A percentile compares a stretch with the other conserved stretches of the same genome.
phyloP scores from a whole-genome alignment of 2,113 vertebrate species.

The Serinus canaria region DNA sequence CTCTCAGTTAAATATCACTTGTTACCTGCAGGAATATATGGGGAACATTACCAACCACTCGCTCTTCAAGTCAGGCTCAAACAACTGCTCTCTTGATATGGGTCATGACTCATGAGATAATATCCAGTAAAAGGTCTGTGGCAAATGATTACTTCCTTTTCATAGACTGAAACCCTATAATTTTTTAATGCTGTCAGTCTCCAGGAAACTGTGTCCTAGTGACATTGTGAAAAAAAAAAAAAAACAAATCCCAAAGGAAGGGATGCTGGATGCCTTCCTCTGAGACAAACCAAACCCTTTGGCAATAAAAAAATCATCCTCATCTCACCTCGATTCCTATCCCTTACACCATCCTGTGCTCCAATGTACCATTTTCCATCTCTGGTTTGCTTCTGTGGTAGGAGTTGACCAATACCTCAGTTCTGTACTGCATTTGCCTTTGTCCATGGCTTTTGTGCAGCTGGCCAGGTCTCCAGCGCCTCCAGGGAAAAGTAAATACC shows the following conservation, averaged over 20 bases:
- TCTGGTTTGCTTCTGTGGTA: neutral
- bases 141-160: constrained; percentile 47
- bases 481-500: neutral
- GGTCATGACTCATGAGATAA: constrained; percentile 61
- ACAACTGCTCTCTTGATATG: constrained; percentile 22
- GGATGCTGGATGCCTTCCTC: neutral
- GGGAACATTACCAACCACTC: constrained; percentile 29
- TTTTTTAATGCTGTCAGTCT: constrained; percentile 39
- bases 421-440: neutral
- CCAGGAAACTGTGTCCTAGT: neutral
- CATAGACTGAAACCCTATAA: constrained; percentile 3
- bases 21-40: constrained; percentile 66
- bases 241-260: neutral
- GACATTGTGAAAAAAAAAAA: neutral
- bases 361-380: neutral
- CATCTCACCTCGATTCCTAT: neutral
- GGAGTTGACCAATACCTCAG: neutral
- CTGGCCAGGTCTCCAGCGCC: neutral
- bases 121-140: constrained; percentile 54
- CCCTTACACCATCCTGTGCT: neutral
- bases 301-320: neutral
- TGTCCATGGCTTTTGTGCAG: neutral
- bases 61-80: constrained; percentile 43
- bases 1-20: constrained; percentile 62
- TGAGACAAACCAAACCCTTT: neutral